Evolutionary conservation across 2,113 vertebrate genomes (phyloP), one percentile per base, ranked within the genome.

Genomic region (Thalassoma bifasciatum): DNA sequence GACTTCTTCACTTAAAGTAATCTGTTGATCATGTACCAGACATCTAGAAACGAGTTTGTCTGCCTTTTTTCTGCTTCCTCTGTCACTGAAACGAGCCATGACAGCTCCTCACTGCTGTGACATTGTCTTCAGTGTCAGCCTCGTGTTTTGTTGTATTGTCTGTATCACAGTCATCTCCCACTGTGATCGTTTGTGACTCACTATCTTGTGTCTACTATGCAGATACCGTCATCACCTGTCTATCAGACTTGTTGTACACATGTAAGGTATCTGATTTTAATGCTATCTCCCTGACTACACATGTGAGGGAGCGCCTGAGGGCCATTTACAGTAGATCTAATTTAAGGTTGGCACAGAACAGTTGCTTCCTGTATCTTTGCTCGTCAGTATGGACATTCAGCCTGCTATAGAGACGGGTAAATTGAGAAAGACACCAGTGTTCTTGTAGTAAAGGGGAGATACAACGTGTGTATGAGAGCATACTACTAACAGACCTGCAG

Each of bases 321-420:
- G 61, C 21, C 77, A 66, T 71, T 84, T 53, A 58, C 72, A 61
- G 65, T 75, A 23, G 37, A 77, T 82, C 72, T 82, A 66, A 81
- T 82, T 83, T 69, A 70, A 78, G 77, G 74, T 61, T 24, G 19
- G 63, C 34, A 59, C 40, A 64, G 19, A 66, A 19, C 66, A 81
- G 72, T 82, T 86, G 75, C 47, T 71, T 72, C 26, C 66, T 72
- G 38, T 56, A 42, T 72, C 69, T 69, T 62, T 57, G 30, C 75
- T 83, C 66, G 70, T 85, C 78, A 75, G 79, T 75, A 80, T 24
- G 22, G 23, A 56, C 81, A 77, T 74, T 85, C 67, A 63, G 44
- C 67, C 58, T 34, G 40, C 21, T 46, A 76, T 38, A 42, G 50
- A 66, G 16, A 12, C 19, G 26, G 59, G 54, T 30, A 75, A 75